Percentiles rank a stretch among this genome's conserved stretches.
Conservation (phyloP, 2,888 invertebrate species). For the Heliothis peltigera region DNA sequence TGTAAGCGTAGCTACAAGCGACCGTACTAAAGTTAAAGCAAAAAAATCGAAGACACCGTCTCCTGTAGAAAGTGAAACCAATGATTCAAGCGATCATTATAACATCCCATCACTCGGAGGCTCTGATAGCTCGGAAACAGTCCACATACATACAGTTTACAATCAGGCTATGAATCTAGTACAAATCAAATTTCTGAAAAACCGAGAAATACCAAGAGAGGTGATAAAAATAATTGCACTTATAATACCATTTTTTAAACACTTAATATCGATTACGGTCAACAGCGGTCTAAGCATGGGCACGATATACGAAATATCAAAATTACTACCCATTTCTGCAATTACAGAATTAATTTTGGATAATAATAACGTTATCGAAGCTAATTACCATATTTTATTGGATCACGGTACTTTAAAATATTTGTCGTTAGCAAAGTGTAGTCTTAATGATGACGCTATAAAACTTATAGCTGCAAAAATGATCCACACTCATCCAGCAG, state of each 20-base stretch:
- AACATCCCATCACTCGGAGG: background rate
- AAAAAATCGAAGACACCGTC: background rate
- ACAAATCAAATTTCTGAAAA: slow-evolving; percentile 69
- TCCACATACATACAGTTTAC: slow-evolving; percentile 59
- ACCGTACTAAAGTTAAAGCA: background rate
- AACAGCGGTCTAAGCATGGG: slow-evolving; percentile 63
- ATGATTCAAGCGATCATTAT: background rate
- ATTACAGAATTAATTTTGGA: slow-evolving; percentile 76
- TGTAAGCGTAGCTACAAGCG: background rate
- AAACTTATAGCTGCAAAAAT: slow-evolving; percentile 67
- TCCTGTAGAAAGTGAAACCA: background rate
- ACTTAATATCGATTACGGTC: slow-evolving; percentile 65
- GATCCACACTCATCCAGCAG: slow-evolving; percentile 64
- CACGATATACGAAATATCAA: slow-evolving; percentile 69
- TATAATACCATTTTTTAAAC: slow-evolving; percentile 65
- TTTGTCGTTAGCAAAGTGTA: slow-evolving; percentile 74
- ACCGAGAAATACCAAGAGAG: slow-evolving; percentile 64
- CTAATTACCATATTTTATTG: slow-evolving; percentile 71
- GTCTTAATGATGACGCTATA: slow-evolving; percentile 68
- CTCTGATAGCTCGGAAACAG: background rate
- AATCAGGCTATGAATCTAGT: slow-evolving; percentile 65
- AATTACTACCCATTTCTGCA: slow-evolving; percentile 64
- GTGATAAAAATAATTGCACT: slow-evolving; percentile 70
- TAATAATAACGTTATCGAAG: slow-evolving; percentile 63
- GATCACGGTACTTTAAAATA: slow-evolving; percentile 63